phyloP scores from a whole-genome alignment of 2,888 invertebrate species.

The Gymnocheta viridis region DNA sequence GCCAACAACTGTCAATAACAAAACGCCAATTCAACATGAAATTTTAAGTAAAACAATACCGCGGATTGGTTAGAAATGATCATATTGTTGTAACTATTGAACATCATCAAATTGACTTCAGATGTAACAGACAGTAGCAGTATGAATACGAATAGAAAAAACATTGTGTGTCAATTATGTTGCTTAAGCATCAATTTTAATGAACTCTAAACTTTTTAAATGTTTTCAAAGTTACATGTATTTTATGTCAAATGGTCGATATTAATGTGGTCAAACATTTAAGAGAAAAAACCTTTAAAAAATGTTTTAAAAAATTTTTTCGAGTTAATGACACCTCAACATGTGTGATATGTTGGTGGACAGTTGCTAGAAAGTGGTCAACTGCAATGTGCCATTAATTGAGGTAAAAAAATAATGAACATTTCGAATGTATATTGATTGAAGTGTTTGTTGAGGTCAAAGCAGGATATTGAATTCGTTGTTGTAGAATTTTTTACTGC shows the following conservation, averaged over 20 bases:
- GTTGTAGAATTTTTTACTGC: not conserved
- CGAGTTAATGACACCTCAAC: not conserved
- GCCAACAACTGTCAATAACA: conserved; percentile 43
- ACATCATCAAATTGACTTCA: conserved; percentile 49
- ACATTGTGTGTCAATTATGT: conserved; percentile 72
- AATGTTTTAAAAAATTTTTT: not conserved
- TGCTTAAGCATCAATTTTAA: conserved; percentile 72
- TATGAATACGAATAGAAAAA: conserved; percentile 19
- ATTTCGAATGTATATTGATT: not conserved
- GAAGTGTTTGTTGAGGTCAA: not conserved
- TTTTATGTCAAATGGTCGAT: conserved; percentile 35
- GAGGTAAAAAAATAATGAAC: not conserved
- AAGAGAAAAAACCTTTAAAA: not conserved
- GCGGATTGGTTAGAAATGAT: not conserved
- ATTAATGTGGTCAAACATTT: conserved; percentile 23
- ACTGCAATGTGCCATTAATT: conserved; percentile 16
- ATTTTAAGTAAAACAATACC: conserved; percentile 6
- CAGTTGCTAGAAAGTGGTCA: conserved; percentile 26
- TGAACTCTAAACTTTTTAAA: conserved; percentile 71
- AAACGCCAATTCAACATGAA: conserved; percentile 44
- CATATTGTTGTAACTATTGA: conserved; percentile 35
- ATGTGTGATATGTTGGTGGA: conserved; percentile 54
- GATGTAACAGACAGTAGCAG: conserved; percentile 64
- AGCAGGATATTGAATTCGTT: not conserved
- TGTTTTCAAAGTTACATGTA: conserved; percentile 47